Evolutionary conservation across 2,888 invertebrate genomes (phyloP), one percentile per base, ranked within the genome.

Genomic region (Anaspis maculata): DNA sequence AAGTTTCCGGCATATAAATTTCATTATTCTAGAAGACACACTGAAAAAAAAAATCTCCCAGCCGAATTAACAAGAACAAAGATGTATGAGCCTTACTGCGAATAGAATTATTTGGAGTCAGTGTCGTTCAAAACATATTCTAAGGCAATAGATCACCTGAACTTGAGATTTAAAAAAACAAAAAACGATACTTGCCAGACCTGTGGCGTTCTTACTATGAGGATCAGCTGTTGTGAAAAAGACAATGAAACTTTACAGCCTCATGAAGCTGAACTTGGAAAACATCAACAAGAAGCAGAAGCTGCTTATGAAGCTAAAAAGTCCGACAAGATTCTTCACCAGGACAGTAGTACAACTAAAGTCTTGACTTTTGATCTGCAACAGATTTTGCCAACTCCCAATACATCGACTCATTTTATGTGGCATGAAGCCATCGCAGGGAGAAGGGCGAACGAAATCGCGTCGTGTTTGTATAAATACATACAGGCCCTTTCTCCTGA

Each of bases 1-100:
- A 14, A 30, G 15, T 25, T 31, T 25, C 35, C 30, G 3, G 15
- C 22, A 9, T 13, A 27, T 10, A 23, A 33, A 19, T 27, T 14
- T 7, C 33, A 33, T 15, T 27, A 28, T 16, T 13, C 14, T 13
- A 25, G 35, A 31, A 25, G 27, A 25, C 25, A 13, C n/a, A 11
- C 25, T 5, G 16, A 30, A 24, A 19, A 15, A 25, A 35, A 31
- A 25, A 30, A 35, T 31, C 21, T 35, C 13, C 30, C 25, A 2
- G 21, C n/a, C 14, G 5, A 30, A 12, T 14, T 30, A 6, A 34
- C 27, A 12, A 27, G 12, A n/a, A 3, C 15, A 3, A 13, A 27
- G n/a, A 27, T n/a, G n/a, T n/a, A n/a, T n/a, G n/a, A n/a, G n/a
- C n/a, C n/a, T n/a, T n/a, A n/a, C n/a, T n/a, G n/a, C n/a, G 9